Evolutionary conservation across 2,888 invertebrate genomes (phyloP).

Genomic region (Stratiomys singularior): DNA sequence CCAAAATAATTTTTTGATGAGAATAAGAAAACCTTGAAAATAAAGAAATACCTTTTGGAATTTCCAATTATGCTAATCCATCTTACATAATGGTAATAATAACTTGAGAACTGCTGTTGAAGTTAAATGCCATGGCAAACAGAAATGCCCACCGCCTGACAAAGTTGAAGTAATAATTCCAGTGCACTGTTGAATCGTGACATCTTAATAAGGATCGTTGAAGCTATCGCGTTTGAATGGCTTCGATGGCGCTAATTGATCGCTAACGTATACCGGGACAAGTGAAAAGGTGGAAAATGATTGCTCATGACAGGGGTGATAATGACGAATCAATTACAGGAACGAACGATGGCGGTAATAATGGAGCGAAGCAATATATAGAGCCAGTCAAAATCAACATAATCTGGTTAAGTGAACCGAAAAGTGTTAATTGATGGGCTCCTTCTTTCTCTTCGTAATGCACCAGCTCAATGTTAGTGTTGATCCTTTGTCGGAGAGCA

Average conservation of each 20-base stretch:
- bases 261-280: slow-evolving; percentile 17
- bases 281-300: slow-evolving; percentile 37
- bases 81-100: background rate
- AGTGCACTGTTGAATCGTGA: slow-evolving; percentile 31
- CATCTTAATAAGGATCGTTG: slow-evolving; percentile 37
- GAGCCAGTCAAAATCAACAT: background rate
- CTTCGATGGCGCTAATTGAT: slow-evolving; percentile 28
- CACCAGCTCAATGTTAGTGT: too few species aligned
- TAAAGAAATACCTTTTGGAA: too few species aligned
- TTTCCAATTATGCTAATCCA: too few species aligned
- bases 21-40: too few species aligned
- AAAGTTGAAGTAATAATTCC: slow-evolving; percentile 1
- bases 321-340: slow-evolving; percentile 50
- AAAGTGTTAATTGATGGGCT: slow-evolving; percentile 36
- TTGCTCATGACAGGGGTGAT: slow-evolving; percentile 48
- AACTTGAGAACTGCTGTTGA: background rate
- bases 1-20: too few species aligned
- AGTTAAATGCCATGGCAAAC: background rate
- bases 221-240: background rate
- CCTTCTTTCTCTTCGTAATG: background rate
- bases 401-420: slow-evolving; percentile 40
- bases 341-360: background rate
- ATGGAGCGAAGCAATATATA: background rate
- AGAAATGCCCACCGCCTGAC: background rate
- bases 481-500: too few species aligned